These are phyloP conservation scores for Acrocephalus kingi DNA, from an alignment of 2,113 vertebrate genomes.

Conservation along the genomic window DNA sequence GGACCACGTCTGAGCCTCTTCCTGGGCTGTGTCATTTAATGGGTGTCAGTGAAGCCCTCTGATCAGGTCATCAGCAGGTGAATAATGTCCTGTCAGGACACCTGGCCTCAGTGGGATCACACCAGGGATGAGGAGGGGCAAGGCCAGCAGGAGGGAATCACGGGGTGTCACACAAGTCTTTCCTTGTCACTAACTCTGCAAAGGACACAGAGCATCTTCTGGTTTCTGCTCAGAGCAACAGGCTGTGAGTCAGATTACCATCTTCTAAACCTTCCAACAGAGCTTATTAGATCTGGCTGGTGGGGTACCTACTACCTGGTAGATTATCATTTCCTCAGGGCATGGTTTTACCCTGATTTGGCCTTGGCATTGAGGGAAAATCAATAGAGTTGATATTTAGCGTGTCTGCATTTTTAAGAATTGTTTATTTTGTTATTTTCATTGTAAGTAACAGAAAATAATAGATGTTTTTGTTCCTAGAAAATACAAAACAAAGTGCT, in stretches of 20 bases:
- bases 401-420: not conserved
- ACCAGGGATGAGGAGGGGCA: not conserved
- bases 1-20: not conserved
- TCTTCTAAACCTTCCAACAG: not conserved
- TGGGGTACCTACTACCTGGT: not conserved
- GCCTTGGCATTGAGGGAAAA: not conserved
- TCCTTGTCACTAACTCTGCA: not conserved
- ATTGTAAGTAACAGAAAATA: not conserved
- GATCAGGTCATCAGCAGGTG: not conserved
- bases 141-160: not conserved
- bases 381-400: not conserved
- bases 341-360: not conserved
- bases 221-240: not conserved
- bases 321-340: not conserved
- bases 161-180: accelerated
- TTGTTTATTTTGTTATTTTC: not conserved
- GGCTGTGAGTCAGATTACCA: not conserved
- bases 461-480: not conserved
- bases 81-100: not conserved
- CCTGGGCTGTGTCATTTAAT: not conserved
- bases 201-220: not conserved
- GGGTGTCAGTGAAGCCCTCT: not conserved
- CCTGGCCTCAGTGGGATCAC: not conserved
- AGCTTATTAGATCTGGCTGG: not conserved
- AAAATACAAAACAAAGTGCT: not conserved